Evolutionary conservation across 1,140 invertebrate genomes (phyloP), one percentile per base, ranked within the genome.

Genomic region (Bombus cullumanus): DNA sequence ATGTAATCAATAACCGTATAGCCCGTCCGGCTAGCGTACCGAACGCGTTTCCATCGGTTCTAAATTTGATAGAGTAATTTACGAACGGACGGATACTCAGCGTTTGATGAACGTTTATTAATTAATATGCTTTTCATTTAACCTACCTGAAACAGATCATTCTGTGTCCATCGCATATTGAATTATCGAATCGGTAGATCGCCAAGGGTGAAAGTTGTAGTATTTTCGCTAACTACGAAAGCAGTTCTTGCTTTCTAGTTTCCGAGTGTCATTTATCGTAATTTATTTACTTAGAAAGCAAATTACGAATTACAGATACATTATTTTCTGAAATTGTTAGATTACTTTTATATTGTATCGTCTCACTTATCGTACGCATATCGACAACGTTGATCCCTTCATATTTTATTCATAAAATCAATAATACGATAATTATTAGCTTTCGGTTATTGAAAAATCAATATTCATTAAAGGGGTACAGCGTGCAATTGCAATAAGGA

Each of bases 21-120:
- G 9, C 31, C 25, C 13, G 25, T n/a, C 13, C n/a, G n/a, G 13
- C 3, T n/a, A 12, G n/a, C 64, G 15, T 41, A 28, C 37, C 8
- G 53, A 72, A 18, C 66, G 59, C 31, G 43, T 9, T 34, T n/a
- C 47, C 34, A 43, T 62, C 83, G 77, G 31, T 85, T 85, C 77
- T 62, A 85, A 80, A 85, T 85, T 72, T 53, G 68, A 85, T 80
- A 15, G 41, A 25, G 59, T 59, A 72, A 85, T 85, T 72, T 62
- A 25, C 83, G n/a, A 39, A 22, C 47, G 74, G 10, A 6, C 37
- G 15, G 47, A 72, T 13, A 53, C 66, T 57, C 22, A 25, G 9
- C n/a, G n/a, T 34, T 41, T 13, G 39, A 41, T 22, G 39, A 34
- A 62, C 39, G 34, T 64, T 73, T 53, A 80, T 72, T 85, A 80